A percentile compares a stretch with the other conserved stretches of the same genome.
phyloP scores from a whole-genome alignment of 2,113 vertebrate species.

The Podiceps cristatus region DNA sequence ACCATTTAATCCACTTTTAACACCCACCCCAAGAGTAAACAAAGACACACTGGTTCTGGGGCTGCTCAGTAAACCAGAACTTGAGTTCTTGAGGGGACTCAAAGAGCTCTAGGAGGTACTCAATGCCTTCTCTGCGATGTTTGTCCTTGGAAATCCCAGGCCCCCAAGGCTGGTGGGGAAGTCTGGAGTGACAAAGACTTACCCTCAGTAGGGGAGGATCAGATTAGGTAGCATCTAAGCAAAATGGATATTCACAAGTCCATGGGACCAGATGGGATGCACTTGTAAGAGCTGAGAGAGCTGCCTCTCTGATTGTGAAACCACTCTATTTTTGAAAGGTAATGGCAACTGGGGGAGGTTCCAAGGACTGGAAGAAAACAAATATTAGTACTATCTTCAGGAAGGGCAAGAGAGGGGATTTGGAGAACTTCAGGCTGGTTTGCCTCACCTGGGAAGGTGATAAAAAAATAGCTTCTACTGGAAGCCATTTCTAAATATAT shows the following conservation, averaged over 20 bases:
- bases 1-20: not conserved
- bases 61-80: not conserved
- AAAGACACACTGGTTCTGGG: not conserved
- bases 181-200: not conserved
- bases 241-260: not conserved
- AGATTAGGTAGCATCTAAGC: not conserved
- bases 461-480: not conserved
- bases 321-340: not conserved
- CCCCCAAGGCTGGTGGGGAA: not conserved
- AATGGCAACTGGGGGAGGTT: not conserved
- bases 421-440: not conserved
- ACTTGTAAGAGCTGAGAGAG: not conserved
- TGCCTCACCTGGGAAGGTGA: not conserved
- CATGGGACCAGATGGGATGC: not conserved
- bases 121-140: not conserved
- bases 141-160: not conserved
- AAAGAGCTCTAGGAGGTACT: not conserved
- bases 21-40: not conserved
- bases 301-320: not conserved
- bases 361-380: not conserved
- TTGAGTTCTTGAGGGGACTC: rapidly evolving
- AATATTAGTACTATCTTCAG: not conserved
- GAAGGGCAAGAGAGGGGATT: not conserved
- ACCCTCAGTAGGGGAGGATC: not conserved
- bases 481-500: not conserved